Evolutionary conservation across 2,888 invertebrate species (phyloP).

Genomic region (Acrocera orbiculus): DNA sequence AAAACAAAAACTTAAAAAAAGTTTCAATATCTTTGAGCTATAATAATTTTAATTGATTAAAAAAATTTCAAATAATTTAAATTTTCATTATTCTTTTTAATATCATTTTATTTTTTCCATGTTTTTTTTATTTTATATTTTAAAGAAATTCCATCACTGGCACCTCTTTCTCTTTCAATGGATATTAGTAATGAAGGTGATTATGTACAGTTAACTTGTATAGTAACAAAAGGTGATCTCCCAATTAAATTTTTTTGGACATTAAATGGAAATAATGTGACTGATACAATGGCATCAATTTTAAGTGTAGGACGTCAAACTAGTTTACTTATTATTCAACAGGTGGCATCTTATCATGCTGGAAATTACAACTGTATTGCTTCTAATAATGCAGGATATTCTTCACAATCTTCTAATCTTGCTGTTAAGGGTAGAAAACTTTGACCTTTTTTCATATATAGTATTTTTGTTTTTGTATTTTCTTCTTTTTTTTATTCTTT

Average conservation of each 20-base stretch:
- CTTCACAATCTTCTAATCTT: conserved; percentile 34
- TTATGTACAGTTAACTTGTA: conserved; percentile 66
- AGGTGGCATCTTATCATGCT: conserved; percentile 41
- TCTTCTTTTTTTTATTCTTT: too few species aligned
- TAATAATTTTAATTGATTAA: too few species aligned
- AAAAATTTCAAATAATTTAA: too few species aligned
- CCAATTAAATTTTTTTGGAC: conserved; percentile 47
- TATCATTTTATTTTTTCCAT: conserved; percentile 1
- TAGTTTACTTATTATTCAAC: conserved; percentile 42
- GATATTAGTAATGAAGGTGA: conserved; percentile 37
- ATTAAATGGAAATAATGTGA: conserved; percentile 17
- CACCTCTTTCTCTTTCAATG: conserved; percentile 23
- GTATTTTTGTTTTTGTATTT: background rate
- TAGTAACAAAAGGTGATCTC: conserved; percentile 55
- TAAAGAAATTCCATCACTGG: conserved; percentile 23
- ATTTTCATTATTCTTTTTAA: background rate
- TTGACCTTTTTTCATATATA: too few species aligned
- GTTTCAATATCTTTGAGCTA: too few species aligned
- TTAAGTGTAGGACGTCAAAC: conserved; percentile 27
- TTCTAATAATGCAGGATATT: conserved; percentile 38
- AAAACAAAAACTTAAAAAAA: too few species aligned
- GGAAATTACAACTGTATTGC: conserved; percentile 42
- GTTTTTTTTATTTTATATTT: conserved; percentile 6
- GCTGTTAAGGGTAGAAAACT: conserved; percentile 40
- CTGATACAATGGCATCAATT: conserved; percentile 19